A percentile compares a stretch with the other conserved stretches of the same genome.
Evolutionary conservation across 2,797 vertebrate species (phyloP).

Genomic region (Poeciliopsis infans): DNA sequence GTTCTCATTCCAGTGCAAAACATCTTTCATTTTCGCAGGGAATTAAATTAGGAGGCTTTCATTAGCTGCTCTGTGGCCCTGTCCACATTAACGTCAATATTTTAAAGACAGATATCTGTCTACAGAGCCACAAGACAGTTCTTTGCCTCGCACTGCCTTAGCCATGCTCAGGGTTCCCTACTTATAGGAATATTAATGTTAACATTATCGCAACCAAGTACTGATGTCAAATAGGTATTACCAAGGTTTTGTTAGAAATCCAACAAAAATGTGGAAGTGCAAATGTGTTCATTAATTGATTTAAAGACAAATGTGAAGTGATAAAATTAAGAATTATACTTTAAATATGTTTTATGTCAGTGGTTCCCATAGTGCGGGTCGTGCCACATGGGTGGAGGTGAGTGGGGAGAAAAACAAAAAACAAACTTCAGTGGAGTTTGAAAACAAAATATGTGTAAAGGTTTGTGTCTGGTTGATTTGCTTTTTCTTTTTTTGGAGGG

Average conservation of each 20-base stretch:
- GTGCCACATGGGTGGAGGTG: fast-evolving
- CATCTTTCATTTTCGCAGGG: background rate
- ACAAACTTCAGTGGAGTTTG: too few relatives aligned
- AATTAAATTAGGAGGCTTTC: background rate
- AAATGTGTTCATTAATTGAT: background rate
- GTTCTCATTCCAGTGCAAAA: background rate
- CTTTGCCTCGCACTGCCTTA: background rate
- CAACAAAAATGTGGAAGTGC: background rate
- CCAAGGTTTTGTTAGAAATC: background rate
- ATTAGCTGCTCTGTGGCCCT: background rate
- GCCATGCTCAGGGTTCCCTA: background rate
- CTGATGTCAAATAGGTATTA: background rate
- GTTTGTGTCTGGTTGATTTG: too few relatives aligned
- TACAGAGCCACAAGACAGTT: background rate
- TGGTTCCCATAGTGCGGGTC: too few relatives aligned
- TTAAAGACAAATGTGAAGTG: background rate
- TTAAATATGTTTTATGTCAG: too few relatives aligned
- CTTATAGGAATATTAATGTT: background rate
- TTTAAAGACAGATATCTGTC: background rate
- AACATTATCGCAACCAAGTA: background rate
- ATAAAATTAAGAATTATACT: background rate
- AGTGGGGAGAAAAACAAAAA: too few relatives aligned
- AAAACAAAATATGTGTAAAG: too few relatives aligned
- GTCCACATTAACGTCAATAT: background rate
- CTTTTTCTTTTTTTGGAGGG: too few relatives aligned